phyloP scores from a whole-genome alignment of 2,888 invertebrate species.

The Galerucella nymphaeae region DNA sequence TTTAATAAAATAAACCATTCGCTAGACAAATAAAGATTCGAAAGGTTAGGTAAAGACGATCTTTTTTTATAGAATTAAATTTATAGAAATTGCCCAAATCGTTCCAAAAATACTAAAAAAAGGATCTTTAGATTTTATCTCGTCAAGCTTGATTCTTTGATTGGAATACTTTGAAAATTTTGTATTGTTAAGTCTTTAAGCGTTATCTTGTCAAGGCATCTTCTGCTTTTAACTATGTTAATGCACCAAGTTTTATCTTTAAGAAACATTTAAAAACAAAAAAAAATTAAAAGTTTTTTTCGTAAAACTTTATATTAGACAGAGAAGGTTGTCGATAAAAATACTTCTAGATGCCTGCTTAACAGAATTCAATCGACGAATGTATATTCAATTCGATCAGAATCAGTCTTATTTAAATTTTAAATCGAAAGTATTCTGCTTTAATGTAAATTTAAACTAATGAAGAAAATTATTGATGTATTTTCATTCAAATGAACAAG shows the following conservation, averaged over 20 bases:
- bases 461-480: too few species aligned
- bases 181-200: conserved; percentile 24
- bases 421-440: too few species aligned
- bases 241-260: conserved; percentile 2
- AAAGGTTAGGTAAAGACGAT: conserved; percentile 23
- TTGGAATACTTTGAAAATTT: conserved; percentile 29
- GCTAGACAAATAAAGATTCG: conserved; percentile 17
- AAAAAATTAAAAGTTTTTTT: neutral
- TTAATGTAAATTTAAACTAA: too few species aligned
- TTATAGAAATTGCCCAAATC: conserved; percentile 22
- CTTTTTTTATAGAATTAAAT: conserved; percentile 13
- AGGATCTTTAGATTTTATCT: conserved; percentile 25
- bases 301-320: too few species aligned
- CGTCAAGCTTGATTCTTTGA: conserved; percentile 18
- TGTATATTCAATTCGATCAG: too few species aligned
- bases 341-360: too few species aligned
- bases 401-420: too few species aligned
- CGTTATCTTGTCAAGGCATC: conserved; percentile 13
- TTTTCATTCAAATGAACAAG: too few species aligned
- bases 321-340: too few species aligned
- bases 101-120: conserved; percentile 19
- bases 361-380: too few species aligned
- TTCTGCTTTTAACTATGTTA: neutral
- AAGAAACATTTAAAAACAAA: neutral
- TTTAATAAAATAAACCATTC: conserved; percentile 18